These are phyloP conservation scores for Pongo abelii DNA, from an alignment of 2,113 vertebrate genomes.

Conservation along the genomic window DNA sequence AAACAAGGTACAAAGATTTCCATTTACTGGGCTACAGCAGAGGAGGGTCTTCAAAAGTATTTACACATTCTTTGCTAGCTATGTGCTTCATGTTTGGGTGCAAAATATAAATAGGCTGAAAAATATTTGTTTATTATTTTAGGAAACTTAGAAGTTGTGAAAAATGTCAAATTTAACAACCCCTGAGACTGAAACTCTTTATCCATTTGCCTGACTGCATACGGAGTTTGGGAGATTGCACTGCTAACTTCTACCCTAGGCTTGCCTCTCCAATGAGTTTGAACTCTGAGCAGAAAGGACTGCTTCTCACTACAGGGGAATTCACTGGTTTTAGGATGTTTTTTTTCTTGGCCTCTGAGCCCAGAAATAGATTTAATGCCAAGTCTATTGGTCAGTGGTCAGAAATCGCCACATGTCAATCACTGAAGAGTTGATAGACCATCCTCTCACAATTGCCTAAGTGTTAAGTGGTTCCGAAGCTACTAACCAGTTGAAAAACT, in stretches of 20 bases:
- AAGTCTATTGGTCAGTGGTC: neutral
- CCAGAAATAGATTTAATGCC: neutral
- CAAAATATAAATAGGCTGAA: slow-evolving; percentile 73
- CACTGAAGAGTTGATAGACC: neutral
- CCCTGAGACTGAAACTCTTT: slow-evolving; percentile 61
- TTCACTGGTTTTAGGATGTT: neutral
- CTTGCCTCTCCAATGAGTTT: neutral
- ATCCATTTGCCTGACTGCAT: slow-evolving; percentile 36
- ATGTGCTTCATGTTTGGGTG: slow-evolving; percentile 63
- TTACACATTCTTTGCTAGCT: slow-evolving; percentile 16
- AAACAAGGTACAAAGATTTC: slow-evolving; percentile 66
- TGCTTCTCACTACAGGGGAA: neutral
- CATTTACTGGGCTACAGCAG: slow-evolving; percentile 25
- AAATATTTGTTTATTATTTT: slow-evolving; percentile 78
- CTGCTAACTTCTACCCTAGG: neutral
- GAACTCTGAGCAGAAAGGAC: neutral
- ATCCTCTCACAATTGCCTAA: neutral
- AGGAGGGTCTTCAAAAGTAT: slow-evolving; percentile 58
- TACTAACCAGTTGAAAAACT: neutral
- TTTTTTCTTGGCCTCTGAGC: neutral
- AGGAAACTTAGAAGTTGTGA: slow-evolving; percentile 48
- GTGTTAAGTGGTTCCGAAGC: neutral
- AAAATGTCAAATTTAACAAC: slow-evolving; percentile 59
- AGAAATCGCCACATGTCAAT: neutral
- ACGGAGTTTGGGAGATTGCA: neutral